Percentiles rank a stretch among this genome's conserved stretches.
These are phyloP conservation scores for Nixonia krombeini DNA, from an alignment of 1,140 invertebrate genomes.

Conservation along the genomic window DNA sequence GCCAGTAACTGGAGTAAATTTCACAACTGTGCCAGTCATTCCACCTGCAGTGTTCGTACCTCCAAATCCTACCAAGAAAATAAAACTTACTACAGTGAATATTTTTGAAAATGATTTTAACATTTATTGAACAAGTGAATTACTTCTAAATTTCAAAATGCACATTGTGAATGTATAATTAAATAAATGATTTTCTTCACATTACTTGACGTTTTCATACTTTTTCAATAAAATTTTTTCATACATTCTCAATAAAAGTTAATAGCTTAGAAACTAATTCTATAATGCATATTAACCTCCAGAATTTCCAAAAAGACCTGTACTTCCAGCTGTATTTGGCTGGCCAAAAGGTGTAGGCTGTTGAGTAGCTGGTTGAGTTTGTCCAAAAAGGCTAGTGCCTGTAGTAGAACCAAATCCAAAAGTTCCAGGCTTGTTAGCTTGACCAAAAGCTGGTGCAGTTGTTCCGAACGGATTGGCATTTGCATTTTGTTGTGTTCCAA, in stretches of 20 bases:
- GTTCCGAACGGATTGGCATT: slow-evolving; percentile 68
- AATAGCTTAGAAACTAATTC: too few species aligned
- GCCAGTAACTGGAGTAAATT: slow-evolving; percentile 89
- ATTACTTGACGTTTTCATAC: too few species aligned
- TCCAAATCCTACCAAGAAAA: slow-evolving; percentile 71
- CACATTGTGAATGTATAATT: too few species aligned
- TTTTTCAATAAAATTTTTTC: too few species aligned
- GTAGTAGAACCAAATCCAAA: slow-evolving; percentile 74
- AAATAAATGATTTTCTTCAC: too few species aligned
- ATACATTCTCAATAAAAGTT: too few species aligned
- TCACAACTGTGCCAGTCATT: slow-evolving; percentile 80
- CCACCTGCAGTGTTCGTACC: slow-evolving; percentile 66
- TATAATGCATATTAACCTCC: slow-evolving; percentile 65
- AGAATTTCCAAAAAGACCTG: slow-evolving; percentile 75
- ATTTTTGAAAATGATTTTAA: too few species aligned
- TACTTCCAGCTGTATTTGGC: slow-evolving; percentile 69
- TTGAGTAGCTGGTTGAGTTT: slow-evolving; percentile 65
- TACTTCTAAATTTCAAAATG: too few species aligned
- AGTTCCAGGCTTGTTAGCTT: slow-evolving; percentile 73
- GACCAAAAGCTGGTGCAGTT: slow-evolving; percentile 75
- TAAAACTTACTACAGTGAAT: too few species aligned
- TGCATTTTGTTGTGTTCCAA: slow-evolving; percentile 67
- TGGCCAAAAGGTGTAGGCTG: slow-evolving; percentile 77
- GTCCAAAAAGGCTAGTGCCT: slow-evolving; percentile 73
- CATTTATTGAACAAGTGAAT: too few species aligned